Evolutionary conservation across 92 coral and sea anemone genomes (phyloP), one percentile per base, ranked within the genome.

Genomic region (Anthopleura xanthogrammica): DNA sequence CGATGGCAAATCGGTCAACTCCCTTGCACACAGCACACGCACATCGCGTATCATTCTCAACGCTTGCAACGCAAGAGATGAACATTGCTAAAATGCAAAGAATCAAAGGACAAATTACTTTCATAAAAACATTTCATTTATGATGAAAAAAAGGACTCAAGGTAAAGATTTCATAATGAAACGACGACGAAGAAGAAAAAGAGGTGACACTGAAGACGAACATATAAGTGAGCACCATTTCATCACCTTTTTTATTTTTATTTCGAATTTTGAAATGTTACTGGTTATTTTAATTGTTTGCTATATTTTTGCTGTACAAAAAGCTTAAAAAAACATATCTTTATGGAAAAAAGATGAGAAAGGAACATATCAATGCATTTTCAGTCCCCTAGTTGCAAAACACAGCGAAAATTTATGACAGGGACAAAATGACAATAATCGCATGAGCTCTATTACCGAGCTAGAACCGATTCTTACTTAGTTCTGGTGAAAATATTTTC

Each of bases 291-390:
- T 57, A 23, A 82, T 82, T 75, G 75, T 83, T 73, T 78, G 81
- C 68, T 78, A 52, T 78, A 57, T 78, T 76, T 62, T 78, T 74
- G 86, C 86, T 75, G 80, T 83, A 75, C 39, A 83, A 78, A 73
- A 83, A 55, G 70, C 68, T 36, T 50, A 39, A 81, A 72, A 72
- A 73, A 73, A 11, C 24, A 16, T 12, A 36, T 68, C 74, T 4
- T n/a, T 68, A 68, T 9, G 16, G 40, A 12, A 24, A 52, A 78
- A 78, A 56, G 48, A 75, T n/a, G 75, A 83, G 41, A 75, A 60
- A 73, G 41, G 20, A 42, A 48, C n/a, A 80, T 64, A 36, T 41
- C 23, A 22, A 16, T 40, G 43, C 46, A 68, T 68, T 48, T 68
- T 22, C n/a, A 40, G 58, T 14, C 58, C 74, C 52, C 84, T 29